phyloP scores from a whole-genome alignment of 2,113 vertebrate species.

The Nothoprocta perdicaria region DNA sequence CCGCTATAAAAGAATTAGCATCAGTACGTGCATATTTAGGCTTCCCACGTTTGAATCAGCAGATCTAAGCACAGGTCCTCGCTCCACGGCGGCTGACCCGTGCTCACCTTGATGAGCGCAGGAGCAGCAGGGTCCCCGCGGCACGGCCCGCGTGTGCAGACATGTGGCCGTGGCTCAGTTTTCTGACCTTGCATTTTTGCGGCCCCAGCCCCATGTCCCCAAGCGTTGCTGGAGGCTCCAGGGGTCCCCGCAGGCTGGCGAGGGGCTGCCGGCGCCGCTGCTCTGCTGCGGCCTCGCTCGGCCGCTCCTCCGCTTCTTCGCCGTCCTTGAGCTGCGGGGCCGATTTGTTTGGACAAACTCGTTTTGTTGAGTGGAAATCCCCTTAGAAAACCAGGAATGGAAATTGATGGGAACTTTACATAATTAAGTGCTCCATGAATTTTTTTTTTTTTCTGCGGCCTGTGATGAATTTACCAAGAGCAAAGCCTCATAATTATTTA shows the following conservation, averaged over 20 bases:
- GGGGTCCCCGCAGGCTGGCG: too few species aligned
- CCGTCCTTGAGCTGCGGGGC: not conserved
- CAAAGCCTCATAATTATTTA: conserved; percentile 1
- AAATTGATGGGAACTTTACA: not conserved
- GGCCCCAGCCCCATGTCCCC: too few species aligned
- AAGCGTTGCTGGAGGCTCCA: too few species aligned
- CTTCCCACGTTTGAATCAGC: not conserved
- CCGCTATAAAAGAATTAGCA: not conserved
- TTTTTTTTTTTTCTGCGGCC: not conserved
- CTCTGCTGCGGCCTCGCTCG: conserved; percentile 11
- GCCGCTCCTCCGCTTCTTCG: conserved; percentile 28
- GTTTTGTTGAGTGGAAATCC: conserved; percentile 27
- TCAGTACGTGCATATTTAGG: not conserved
- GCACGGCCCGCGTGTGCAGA: too few species aligned
- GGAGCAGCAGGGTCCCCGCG: too few species aligned
- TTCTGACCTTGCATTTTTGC: too few species aligned
- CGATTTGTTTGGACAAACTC: conserved; percentile 31
- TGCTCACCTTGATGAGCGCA: too few species aligned
- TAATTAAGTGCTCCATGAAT: not conserved
- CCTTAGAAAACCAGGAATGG: conserved; percentile 7
- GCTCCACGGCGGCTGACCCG: not conserved
- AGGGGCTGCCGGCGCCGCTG: too few species aligned
- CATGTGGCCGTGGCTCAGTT: too few species aligned
- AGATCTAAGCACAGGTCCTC: not conserved
- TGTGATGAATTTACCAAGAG: conserved; percentile 22